Percentiles rank a stretch among this genome's conserved stretches.
Conservation (phyloP, 2,113 vertebrate genomes). For the Sprattus sprattus region DNA sequence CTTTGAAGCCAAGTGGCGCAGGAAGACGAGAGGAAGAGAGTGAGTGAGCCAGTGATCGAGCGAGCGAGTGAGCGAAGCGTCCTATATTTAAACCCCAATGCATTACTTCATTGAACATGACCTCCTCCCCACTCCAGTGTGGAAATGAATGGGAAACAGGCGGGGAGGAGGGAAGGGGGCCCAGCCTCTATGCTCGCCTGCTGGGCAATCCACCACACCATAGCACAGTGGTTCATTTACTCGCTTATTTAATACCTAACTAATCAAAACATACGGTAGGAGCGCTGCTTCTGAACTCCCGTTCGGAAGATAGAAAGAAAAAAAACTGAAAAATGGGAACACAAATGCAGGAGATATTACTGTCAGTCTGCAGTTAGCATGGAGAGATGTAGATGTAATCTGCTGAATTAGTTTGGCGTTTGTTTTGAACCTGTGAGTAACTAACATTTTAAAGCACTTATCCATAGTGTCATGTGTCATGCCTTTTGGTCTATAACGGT, state of each 20-base stretch:
- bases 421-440: background rate
- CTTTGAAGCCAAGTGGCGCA: slow-evolving; percentile 48
- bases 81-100: slow-evolving; percentile 53
- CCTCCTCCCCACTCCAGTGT: slow-evolving; percentile 17
- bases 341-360: background rate
- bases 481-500: background rate
- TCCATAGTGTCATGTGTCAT: background rate
- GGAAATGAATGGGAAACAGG: slow-evolving; percentile 32
- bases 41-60: background rate
- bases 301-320: background rate
- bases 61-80: slow-evolving; percentile 24
- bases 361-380: background rate
- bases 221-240: slow-evolving; percentile 1
- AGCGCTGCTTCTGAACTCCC: background rate
- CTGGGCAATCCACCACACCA: background rate
- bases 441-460: background rate
- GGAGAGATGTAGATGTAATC: background rate
- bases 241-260: background rate
- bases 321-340: background rate
- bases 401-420: background rate
- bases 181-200: background rate
- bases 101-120: slow-evolving; percentile 44
- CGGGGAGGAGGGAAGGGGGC: slow-evolving; percentile 5
- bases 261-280: background rate
- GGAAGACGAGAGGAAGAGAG: background rate